Conservation (phyloP, 2,113 vertebrate species). For the Grallaria varia region DNA sequence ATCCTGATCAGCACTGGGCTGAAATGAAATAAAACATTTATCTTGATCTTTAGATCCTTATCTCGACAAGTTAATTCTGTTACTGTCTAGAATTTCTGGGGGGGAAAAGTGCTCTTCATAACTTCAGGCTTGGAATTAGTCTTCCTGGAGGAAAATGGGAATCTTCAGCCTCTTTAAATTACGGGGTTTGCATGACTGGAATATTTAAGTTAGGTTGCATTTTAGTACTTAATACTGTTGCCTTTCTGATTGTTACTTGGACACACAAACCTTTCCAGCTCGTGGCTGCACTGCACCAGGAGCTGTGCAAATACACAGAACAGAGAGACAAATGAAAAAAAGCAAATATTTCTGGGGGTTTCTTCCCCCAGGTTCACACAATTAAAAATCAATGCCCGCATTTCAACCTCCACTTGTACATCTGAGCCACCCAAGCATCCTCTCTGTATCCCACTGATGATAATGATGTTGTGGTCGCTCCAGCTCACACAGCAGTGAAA, state of each 20-base stretch:
- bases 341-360: not conserved
- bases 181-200: not conserved
- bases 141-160: not conserved
- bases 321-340: not conserved
- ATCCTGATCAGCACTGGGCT: not conserved
- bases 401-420: not conserved
- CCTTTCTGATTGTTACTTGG: not conserved
- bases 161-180: not conserved
- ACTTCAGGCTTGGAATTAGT: not conserved
- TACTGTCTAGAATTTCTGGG: not conserved
- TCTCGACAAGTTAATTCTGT: not conserved
- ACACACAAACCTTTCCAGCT: not conserved
- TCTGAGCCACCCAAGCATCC: not conserved
- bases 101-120: not conserved
- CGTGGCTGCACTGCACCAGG: not conserved
- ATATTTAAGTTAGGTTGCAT: not conserved
- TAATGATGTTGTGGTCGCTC: rapidly evolving
- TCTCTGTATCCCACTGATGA: rapidly evolving
- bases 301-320: not conserved
- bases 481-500: not conserved
- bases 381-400: not conserved
- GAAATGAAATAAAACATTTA: not conserved
- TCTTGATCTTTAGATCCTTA: not conserved
- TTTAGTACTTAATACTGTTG: not conserved
- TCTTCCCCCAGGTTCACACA: not conserved